Percentiles rank a stretch among this genome's conserved stretches.
Evolutionary conservation across 2,113 vertebrate genomes (phyloP).

Genomic region (Halcyon senegalensis): DNA sequence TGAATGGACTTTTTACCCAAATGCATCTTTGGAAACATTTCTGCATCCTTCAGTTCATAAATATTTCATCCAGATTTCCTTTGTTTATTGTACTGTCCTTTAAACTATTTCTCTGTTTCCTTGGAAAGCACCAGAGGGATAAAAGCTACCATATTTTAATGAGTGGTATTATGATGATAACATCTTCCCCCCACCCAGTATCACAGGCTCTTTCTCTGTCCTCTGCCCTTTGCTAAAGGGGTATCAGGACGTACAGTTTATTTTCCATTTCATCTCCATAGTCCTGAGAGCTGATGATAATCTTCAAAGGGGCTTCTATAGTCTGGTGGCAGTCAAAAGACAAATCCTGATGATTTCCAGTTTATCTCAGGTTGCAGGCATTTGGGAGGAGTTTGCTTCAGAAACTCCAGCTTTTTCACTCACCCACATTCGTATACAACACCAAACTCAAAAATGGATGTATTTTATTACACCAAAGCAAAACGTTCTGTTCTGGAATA

Average conservation of each 20-base stretch:
- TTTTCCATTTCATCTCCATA: background rate
- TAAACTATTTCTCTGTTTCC: background rate
- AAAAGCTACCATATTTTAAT: background rate
- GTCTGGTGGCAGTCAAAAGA: background rate
- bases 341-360: background rate
- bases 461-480: background rate
- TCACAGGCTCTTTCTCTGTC: background rate
- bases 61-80: conserved; percentile 12
- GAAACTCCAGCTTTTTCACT: background rate
- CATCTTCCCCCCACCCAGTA: background rate
- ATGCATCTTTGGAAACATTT: background rate
- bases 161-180: background rate
- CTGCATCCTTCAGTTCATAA: background rate
- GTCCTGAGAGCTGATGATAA: background rate
- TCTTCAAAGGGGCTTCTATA: background rate
- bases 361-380: background rate
- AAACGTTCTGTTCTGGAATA: background rate
- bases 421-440: background rate
- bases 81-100: background rate
- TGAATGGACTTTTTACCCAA: background rate
- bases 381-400: background rate
- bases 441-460: background rate
- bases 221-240: background rate
- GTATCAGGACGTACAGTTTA: background rate
- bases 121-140: background rate